Percentiles rank a stretch among this genome's conserved stretches.
Evolutionary conservation across 2,797 vertebrate genomes (phyloP).

Genomic region (Muraenolepis orangiensis): DNA sequence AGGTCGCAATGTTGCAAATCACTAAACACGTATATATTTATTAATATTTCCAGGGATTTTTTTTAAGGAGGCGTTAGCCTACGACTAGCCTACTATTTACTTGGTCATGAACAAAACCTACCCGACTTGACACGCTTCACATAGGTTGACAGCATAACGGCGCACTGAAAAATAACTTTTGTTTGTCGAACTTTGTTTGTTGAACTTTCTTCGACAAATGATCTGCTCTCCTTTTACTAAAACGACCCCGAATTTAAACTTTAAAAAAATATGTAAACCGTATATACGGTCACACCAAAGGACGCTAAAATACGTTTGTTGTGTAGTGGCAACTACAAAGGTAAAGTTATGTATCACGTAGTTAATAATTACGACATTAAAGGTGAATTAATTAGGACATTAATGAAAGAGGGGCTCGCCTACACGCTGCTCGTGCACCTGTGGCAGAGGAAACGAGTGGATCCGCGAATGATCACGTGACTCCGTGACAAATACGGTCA

Average conservation of each 20-base stretch:
- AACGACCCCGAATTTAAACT: too few species aligned
- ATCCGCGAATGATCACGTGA: neutral
- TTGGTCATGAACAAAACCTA: neutral
- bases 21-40: too few species aligned
- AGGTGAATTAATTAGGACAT: too few species aligned
- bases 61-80: neutral
- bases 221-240: neutral
- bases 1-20: neutral
- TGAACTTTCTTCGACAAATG: neutral
- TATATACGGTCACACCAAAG: neutral
- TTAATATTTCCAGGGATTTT: neutral
- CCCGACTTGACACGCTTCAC: slow-evolving; percentile 36
- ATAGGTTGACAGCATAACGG: slow-evolving; percentile 22
- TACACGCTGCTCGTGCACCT: neutral
- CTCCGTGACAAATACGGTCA: too few species aligned
- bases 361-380: neutral
- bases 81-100: neutral
- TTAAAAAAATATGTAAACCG: too few species aligned
- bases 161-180: too few species aligned
- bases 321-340: neutral
- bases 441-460: neutral
- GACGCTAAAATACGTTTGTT: neutral
- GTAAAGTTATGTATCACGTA: neutral
- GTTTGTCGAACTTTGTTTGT: neutral
- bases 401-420: neutral